Evolutionary conservation across 2,888 invertebrate species (phyloP).

Genomic region (Vesta saturnalis): DNA sequence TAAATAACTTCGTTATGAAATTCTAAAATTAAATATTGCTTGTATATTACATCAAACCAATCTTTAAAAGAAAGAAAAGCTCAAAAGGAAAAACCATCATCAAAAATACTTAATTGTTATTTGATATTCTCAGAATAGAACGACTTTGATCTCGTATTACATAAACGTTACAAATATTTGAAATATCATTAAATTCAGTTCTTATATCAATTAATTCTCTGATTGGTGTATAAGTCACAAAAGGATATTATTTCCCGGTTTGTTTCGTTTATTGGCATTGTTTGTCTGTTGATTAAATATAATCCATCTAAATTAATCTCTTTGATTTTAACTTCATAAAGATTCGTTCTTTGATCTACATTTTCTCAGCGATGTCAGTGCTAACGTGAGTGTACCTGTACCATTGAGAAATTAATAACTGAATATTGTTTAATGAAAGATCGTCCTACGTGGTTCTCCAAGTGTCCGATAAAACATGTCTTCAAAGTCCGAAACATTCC

Average conservation of each 20-base stretch:
- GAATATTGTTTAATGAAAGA: too few relatives aligned
- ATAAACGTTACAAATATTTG: background rate
- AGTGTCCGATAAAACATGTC: too few relatives aligned
- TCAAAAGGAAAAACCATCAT: background rate
- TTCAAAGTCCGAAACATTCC: too few relatives aligned
- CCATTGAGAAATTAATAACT: too few relatives aligned
- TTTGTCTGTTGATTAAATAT: background rate
- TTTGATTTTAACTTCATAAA: conserved; percentile 1
- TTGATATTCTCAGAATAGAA: background rate
- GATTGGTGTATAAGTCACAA: background rate
- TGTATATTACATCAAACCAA: background rate
- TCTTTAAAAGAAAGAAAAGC: background rate
- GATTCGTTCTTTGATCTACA: background rate
- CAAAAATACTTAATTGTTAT: background rate
- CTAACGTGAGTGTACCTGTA: too few relatives aligned
- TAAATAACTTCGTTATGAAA: background rate
- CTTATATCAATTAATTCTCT: background rate
- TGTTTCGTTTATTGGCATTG: conserved; percentile 1
- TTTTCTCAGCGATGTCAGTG: too few relatives aligned
- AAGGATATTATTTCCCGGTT: background rate
- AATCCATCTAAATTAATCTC: background rate
- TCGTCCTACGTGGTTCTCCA: too few relatives aligned
- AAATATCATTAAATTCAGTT: background rate
- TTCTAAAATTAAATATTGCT: background rate
- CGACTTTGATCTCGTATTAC: background rate